Evolutionary conservation across 2,888 invertebrate species (phyloP).

Genomic region (Andricus quercusramuli): DNA sequence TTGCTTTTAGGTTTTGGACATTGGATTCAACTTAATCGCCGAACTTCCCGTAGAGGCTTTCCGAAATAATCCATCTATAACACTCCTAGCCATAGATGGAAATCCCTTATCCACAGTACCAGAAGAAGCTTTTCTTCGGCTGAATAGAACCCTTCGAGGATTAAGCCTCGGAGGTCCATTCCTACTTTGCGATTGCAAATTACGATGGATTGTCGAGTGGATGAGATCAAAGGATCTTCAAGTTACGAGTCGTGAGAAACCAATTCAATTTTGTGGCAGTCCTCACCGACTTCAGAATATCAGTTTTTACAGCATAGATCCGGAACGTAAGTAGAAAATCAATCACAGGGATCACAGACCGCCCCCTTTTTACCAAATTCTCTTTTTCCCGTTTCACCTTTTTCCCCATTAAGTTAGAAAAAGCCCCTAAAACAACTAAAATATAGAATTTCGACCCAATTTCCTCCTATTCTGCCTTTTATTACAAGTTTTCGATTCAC

Average conservation of each 20-base stretch:
- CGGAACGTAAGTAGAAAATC: constrained; percentile 81
- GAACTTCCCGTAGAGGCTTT: constrained; percentile 90
- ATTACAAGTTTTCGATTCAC: no score
- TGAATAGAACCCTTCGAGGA: constrained; percentile 91
- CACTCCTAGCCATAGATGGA: constrained; percentile 92
- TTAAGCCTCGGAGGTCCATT: constrained; percentile 93
- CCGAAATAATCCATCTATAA: constrained; percentile 89
- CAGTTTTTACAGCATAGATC: constrained; percentile 92
- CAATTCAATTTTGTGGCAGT: constrained; percentile 94
- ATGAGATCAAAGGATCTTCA: constrained; percentile 92
- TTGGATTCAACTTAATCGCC: constrained; percentile 94
- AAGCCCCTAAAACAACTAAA: no score
- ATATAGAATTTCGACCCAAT: no score
- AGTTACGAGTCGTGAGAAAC: constrained; percentile 94
- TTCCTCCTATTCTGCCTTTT: no score
- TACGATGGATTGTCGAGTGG: constrained; percentile 95
- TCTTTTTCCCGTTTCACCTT: no score
- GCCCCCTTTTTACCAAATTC: no score
- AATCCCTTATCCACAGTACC: constrained; percentile 93
- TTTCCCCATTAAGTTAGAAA: no score
- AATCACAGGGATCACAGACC: no score
- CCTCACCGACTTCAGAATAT: constrained; percentile 89
- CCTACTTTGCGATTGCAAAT: constrained; percentile 92
- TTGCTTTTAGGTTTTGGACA: constrained; percentile 86
- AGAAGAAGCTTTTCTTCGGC: constrained; percentile 86